A percentile compares a stretch with the other conserved stretches of the same genome.
Conservation (phyloP, 2,888 invertebrate species). For the Caenorhabditis sp. region DNA sequence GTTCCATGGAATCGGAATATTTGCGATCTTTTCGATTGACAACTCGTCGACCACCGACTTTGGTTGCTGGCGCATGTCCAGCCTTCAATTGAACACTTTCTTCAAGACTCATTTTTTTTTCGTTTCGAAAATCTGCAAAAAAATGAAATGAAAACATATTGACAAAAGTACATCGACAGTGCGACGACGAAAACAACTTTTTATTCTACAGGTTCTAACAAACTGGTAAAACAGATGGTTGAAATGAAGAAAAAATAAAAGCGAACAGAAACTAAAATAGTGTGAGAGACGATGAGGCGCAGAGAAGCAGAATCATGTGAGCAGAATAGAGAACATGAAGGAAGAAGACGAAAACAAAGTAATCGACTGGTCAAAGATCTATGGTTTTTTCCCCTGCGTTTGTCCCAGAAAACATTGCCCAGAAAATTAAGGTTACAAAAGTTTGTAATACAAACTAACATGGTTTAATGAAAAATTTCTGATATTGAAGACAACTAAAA, state of each 20-base stretch:
- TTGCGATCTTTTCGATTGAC: conserved; percentile 42
- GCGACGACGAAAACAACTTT: too few relatives aligned
- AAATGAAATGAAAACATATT: too few relatives aligned
- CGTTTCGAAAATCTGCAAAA: not conserved
- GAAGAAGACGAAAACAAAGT: not conserved
- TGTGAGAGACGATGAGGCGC: not conserved
- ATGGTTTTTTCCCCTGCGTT: not conserved
- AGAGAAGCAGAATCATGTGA: not conserved
- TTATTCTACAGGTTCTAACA: too few relatives aligned
- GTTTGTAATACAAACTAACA: too few relatives aligned
- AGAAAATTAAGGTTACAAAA: too few relatives aligned
- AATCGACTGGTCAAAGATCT: not conserved
- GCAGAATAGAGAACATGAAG: not conserved
- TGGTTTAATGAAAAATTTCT: too few relatives aligned
- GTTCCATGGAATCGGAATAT: conserved; percentile 39
- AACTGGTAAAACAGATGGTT: too few relatives aligned
- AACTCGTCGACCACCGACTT: conserved; percentile 51
- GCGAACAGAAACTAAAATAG: not conserved
- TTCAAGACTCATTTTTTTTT: not conserved
- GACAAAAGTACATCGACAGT: too few relatives aligned
- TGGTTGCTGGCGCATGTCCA: conserved; percentile 50
- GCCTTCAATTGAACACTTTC: conserved; percentile 34
- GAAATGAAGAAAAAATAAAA: not conserved
- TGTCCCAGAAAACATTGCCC: too few relatives aligned
- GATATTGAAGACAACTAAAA: too few relatives aligned